Percentiles rank a stretch among this genome's conserved stretches.
phyloP scores from a whole-genome alignment of 2,888 invertebrate species.

The Hoplodrina blanda region DNA sequence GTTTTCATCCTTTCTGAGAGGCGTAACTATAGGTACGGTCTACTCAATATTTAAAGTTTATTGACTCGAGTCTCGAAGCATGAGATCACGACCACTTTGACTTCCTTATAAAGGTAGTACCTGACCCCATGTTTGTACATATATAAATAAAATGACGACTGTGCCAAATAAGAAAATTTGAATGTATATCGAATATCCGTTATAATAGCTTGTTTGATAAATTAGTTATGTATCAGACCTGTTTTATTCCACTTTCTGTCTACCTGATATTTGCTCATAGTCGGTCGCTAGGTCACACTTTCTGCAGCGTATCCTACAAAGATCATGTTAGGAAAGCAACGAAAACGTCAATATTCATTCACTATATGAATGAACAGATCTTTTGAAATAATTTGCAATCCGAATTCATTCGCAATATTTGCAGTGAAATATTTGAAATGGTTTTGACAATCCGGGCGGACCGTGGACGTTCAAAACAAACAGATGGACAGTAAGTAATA shows the following conservation, averaged over 20 bases:
- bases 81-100: constrained; percentile 49
- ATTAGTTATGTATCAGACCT: neutral
- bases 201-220: constrained; percentile 1
- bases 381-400: constrained; percentile 6
- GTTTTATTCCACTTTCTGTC: constrained; percentile 11
- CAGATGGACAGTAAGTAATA: constrained; percentile 31
- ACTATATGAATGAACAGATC: neutral
- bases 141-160: constrained; percentile 4
- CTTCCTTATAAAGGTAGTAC: constrained; percentile 40
- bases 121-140: constrained; percentile 36
- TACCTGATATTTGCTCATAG: neutral
- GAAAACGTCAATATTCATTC: neutral
- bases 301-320: constrained; percentile 6
- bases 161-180: constrained; percentile 3
- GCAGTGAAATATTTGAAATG: neutral
- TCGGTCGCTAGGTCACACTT: constrained; percentile 6
- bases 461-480: constrained; percentile 9
- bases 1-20: neutral
- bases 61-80: constrained; percentile 28
- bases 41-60: constrained; percentile 24
- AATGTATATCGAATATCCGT: neutral
- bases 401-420: constrained; percentile 1
- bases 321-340: constrained; percentile 15
- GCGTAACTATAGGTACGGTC: too few species aligned
- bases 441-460: constrained; percentile 1